These are phyloP conservation scores for Alosa sapidissima DNA, from an alignment of 2,797 vertebrate genomes.

Conservation along the genomic window DNA sequence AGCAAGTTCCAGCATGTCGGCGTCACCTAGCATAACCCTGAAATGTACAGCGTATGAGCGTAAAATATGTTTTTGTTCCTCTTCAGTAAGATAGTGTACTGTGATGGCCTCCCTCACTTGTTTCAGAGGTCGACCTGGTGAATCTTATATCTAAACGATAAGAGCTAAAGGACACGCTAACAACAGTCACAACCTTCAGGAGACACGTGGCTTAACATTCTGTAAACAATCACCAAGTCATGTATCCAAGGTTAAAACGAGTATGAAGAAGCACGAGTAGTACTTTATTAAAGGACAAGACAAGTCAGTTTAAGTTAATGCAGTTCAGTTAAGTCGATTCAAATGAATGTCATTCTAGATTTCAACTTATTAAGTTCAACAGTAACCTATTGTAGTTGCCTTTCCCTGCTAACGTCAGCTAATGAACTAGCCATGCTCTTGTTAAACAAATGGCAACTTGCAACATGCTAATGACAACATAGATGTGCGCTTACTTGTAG, in stretches of 20 bases:
- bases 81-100: background rate
- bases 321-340: background rate
- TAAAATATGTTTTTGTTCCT: background rate
- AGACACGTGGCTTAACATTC: slow-evolving; percentile 13
- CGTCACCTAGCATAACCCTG: background rate
- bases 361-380: background rate
- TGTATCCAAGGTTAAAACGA: background rate
- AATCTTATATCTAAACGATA: background rate
- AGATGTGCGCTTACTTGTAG: slow-evolving; percentile 67
- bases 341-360: background rate
- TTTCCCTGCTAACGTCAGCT: background rate
- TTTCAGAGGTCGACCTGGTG: background rate
- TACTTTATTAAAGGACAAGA: background rate
- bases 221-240: background rate
- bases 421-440: background rate
- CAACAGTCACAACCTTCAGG: slow-evolving; percentile 12
- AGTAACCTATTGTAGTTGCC: background rate
- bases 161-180: slow-evolving; percentile 2
- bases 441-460: background rate
- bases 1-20: background rate
- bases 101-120: background rate
- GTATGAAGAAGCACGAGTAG: background rate
- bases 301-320: background rate
- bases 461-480: background rate
- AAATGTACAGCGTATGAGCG: background rate